Evolutionary conservation across 2,888 invertebrate genomes (phyloP).

Genomic region (Diplazon laetatorius): DNA sequence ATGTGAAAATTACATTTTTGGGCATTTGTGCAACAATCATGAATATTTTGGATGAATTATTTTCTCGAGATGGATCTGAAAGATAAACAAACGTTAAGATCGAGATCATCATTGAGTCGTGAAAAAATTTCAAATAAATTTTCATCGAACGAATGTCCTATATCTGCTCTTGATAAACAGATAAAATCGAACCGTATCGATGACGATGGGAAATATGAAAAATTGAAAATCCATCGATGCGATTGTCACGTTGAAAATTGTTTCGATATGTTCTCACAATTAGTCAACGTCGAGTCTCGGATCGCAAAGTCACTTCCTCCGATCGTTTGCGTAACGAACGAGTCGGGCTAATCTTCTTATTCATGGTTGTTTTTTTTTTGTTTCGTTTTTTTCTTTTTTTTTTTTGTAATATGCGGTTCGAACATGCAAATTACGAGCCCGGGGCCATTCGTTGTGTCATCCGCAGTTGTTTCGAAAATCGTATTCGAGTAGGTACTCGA

Average conservation of each 20-base stretch:
- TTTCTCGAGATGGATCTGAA: no score
- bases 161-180: no score
- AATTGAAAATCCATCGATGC: neutral
- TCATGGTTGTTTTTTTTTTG: neutral
- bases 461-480: constrained; percentile 6
- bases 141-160: no score
- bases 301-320: constrained; percentile 28
- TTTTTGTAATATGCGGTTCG: neutral
- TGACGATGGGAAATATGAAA: no score
- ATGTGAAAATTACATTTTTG: no score
- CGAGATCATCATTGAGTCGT: no score
- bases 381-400: neutral
- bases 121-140: no score
- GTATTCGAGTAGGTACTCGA: neutral
- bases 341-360: constrained; percentile 16
- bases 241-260: neutral
- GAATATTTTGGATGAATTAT: no score
- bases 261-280: constrained; percentile 8
- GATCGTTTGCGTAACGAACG: constrained; percentile 8
- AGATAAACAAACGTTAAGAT: no score
- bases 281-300: neutral
- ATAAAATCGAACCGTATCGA: no score
- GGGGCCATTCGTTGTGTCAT: constrained; percentile 8
- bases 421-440: constrained; percentile 22
- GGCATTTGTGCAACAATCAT: no score